Conservation (phyloP, 1,140 invertebrate species). For the Calycopis cecrops region DNA sequence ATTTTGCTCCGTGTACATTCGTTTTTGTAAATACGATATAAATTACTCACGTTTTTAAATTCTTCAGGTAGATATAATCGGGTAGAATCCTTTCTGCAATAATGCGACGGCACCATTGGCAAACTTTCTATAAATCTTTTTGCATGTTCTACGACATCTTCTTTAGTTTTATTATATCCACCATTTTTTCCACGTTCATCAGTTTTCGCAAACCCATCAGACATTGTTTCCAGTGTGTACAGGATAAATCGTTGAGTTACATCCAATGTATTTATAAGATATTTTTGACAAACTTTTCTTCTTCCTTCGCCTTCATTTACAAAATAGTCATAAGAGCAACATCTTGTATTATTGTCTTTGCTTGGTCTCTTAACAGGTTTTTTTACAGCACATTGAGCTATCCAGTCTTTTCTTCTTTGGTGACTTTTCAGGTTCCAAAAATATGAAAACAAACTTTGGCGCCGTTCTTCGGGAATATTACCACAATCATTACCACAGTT, state of each 20-base stretch:
- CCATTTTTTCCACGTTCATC: constrained; percentile 26
- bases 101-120: constrained; percentile 33
- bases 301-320: constrained; percentile 27
- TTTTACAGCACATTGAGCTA: constrained; percentile 4
- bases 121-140: constrained; percentile 29
- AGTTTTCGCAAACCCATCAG: constrained; percentile 17
- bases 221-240: constrained; percentile 12
- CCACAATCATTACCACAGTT: constrained; percentile 10
- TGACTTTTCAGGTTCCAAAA: constrained; percentile 11
- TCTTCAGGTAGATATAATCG: constrained; percentile 28
- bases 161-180: constrained; percentile 29
- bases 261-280: constrained; percentile 24
- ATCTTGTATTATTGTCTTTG: constrained; percentile 3
- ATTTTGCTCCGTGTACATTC: constrained; percentile 20
- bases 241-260: constrained; percentile 25
- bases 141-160: constrained; percentile 10
- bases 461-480: constrained; percentile 4
- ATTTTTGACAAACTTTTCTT: constrained; percentile 26
- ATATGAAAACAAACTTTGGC: constrained; percentile 4
- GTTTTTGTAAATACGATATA: constrained; percentile 27
- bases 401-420: constrained; percentile 15
- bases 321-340: constrained; percentile 16
- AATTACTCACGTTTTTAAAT: constrained; percentile 26
- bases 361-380: constrained; percentile 13
- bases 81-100: constrained; percentile 24